phyloP scores from a whole-genome alignment of 2,113 vertebrate genomes.

The Malaclemys terrapin region DNA sequence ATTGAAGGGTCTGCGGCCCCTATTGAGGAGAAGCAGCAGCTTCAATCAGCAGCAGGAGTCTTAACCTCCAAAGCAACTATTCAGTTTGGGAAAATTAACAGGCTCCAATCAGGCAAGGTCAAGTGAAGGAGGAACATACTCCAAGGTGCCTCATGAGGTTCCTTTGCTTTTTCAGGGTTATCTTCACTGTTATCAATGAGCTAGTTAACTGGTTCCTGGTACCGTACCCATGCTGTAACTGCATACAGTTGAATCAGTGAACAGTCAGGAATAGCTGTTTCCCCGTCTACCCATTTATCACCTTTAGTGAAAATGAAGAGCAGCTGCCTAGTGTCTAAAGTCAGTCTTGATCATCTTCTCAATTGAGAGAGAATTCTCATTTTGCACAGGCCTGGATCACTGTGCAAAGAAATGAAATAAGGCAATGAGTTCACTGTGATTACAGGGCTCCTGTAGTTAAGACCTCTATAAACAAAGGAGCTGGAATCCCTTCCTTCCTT shows the following conservation, averaged over 20 bases:
- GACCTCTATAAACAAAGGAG: background rate
- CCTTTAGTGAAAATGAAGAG: background rate
- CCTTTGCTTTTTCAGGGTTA: background rate
- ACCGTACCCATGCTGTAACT: background rate
- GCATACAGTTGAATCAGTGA: background rate
- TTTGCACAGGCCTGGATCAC: background rate
- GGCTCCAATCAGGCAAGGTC: background rate
- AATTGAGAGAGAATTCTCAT: background rate
- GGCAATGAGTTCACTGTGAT: background rate
- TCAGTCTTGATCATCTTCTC: background rate
- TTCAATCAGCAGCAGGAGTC: background rate
- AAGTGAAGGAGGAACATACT: background rate
- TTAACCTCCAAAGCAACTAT: background rate
- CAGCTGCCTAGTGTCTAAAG: background rate
- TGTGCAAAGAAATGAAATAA: background rate
- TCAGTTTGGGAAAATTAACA: background rate
- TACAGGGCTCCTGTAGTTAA: background rate
- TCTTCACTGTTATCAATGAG: background rate
- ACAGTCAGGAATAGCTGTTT: background rate
- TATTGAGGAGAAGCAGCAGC: background rate
- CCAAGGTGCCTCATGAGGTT: background rate
- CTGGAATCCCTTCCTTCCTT: background rate
- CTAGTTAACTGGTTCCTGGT: background rate
- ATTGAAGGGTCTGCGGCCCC: conserved; percentile 7
- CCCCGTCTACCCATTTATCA: background rate